Evolutionary conservation across 2,888 invertebrate species (phyloP).

Genomic region (Ichneumoninae sp.): DNA sequence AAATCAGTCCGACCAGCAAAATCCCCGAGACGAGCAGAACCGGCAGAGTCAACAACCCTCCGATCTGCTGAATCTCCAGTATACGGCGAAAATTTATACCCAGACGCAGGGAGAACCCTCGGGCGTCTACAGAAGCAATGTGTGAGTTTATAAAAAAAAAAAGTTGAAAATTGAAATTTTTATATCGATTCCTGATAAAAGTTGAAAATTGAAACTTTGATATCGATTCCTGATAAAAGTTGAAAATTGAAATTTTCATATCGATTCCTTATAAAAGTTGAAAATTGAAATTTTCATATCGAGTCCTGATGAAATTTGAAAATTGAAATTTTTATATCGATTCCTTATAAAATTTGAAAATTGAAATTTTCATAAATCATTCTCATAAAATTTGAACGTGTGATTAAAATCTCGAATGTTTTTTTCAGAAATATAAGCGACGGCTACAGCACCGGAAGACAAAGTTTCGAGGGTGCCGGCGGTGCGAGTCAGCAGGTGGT

Average conservation of each 20-base stretch:
- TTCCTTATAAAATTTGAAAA: no score
- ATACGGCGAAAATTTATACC: constrained; percentile 82
- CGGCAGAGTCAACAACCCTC: constrained; percentile 61
- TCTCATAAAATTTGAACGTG: background rate
- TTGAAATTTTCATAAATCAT: no score
- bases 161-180: no score
- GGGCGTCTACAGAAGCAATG: constrained; percentile 77
- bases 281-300: no score
- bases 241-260: no score
- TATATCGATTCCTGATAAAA: no score
- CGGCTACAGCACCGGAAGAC: constrained; percentile 71
- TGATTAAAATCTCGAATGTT: background rate
- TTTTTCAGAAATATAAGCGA: constrained; percentile 71
- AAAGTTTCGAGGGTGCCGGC: constrained; percentile 71
- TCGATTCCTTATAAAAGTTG: no score
- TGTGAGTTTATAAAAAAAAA: constrained; percentile 71
- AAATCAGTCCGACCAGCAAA: constrained; percentile 65
- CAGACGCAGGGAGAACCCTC: constrained; percentile 76
- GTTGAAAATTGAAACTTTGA: no score
- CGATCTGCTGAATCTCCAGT: constrained; percentile 81
- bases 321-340: no score
- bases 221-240: no score
- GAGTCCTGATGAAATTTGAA: no score
- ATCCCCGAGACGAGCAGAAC: constrained; percentile 52
- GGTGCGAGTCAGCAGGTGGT: constrained; percentile 64